Evolutionary conservation across 2,888 invertebrate genomes (phyloP), one percentile per base, ranked within the genome.

Genomic region (Dysmachus trigonus): DNA sequence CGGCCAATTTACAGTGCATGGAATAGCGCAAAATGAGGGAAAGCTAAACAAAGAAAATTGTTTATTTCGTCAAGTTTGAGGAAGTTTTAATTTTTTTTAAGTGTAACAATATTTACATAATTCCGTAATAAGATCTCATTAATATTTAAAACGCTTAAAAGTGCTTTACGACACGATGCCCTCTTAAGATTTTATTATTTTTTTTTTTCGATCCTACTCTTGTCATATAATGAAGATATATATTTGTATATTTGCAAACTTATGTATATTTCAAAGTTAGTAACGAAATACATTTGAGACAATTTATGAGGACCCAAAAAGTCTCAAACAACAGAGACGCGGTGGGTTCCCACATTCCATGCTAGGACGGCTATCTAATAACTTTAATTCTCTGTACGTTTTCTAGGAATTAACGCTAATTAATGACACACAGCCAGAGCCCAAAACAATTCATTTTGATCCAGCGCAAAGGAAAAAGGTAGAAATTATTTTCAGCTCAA

Each of bases 381-480:
- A 82, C 38, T 82, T 82, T 35, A 30, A 82, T 82, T 84, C 47
- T 47, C 47, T 13, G 35, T 8, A 71, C 18, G 38, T 72, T 84
- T 47, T 84, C 84, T 73, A 18, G 31, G 72, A 84, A 72, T 38
- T 73, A 62, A 30, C 73, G 84, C 72, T 84, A 84, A 84, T 84
- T 84, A 84, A 84, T 84, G 73, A 84, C 73, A 73, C 62, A 83
- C 41, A 13, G 72, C n/a, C 8, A n/a, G 47, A 84, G 10, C 72
- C 72, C 72, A 84, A 84, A 84, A 84, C 84, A 84, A 84, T 84
- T 84, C 84, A 35, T 73, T 84, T 73, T 41, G 41, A 31, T 18
- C 47, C 41, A 30, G 15, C n/a, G 38, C 38, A 1, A 62, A 27
- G 30, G 72, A 73, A 22, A 4, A 84, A 82, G 82, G 82, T 82